Conservation (phyloP, 2,888 invertebrate genomes). For the Sesamia inferens region DNA sequence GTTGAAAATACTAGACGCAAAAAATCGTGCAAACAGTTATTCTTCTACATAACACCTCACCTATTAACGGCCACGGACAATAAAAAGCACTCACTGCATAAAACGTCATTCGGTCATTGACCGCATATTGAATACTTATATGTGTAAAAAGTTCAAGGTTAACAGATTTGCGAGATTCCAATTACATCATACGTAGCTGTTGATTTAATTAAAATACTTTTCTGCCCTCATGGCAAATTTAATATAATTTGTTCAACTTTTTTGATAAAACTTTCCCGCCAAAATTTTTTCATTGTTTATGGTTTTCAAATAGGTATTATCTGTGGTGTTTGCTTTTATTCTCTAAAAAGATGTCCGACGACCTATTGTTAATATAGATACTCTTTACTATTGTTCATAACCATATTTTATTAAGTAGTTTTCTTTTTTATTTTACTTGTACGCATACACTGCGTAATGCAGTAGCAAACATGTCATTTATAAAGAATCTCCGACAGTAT, state of each 20-base stretch:
- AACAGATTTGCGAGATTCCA: constrained; percentile 33
- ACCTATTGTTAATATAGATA: too few species aligned
- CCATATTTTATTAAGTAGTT: background rate
- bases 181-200: constrained; percentile 32
- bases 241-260: background rate
- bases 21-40: constrained; percentile 59
- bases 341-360: too few species aligned
- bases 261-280: constrained; percentile 12
- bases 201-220: constrained; percentile 2
- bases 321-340: background rate
- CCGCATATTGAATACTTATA: constrained; percentile 33
- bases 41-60: constrained; percentile 60
- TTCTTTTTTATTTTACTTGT: background rate
- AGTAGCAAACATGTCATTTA: constrained; percentile 17
- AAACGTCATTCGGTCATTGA: constrained; percentile 60
- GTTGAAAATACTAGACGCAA: constrained; percentile 47
- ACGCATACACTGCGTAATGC: constrained; percentile 16
- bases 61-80: constrained; percentile 57
- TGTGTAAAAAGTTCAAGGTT: constrained; percentile 51
- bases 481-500: constrained; percentile 5
- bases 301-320: background rate
- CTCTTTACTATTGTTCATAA: too few species aligned
- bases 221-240: background rate
- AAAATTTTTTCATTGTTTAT: background rate
- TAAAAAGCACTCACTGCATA: constrained; percentile 44